Conservation (phyloP, 2,888 invertebrate species). For the Phania funesta region DNA sequence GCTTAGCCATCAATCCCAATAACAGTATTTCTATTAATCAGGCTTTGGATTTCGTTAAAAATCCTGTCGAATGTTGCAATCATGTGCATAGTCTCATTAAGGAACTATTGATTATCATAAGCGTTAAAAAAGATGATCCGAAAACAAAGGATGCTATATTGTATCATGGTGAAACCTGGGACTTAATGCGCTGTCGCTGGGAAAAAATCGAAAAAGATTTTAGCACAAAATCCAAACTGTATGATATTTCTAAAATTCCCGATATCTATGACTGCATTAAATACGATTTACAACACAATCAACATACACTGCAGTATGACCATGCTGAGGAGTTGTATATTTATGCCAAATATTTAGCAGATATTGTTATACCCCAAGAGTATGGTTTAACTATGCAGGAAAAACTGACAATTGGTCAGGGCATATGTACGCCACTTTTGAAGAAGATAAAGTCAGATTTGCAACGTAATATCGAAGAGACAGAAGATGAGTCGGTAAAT, state of each 20-base stretch:
- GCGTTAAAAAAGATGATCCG: constrained; percentile 91
- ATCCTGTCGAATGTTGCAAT: constrained; percentile 96
- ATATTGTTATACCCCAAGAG: constrained; percentile 99
- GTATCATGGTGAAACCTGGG: constrained; percentile 99
- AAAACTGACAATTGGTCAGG: constrained; percentile 97
- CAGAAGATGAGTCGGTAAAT: constrained; percentile 97
- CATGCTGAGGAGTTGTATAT: constrained; percentile 94
- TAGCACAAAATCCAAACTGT: constrained; percentile 93
- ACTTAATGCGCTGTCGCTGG: constrained; percentile 98
- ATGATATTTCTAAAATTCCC: constrained; percentile 99
- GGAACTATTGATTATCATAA: constrained; percentile 91
- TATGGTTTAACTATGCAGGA: constrained; percentile 97
- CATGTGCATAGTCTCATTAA: constrained; percentile 94
- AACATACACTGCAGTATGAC: constrained; percentile 95
- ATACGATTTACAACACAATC: constrained; percentile 98
- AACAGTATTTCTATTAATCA: constrained; percentile 94
- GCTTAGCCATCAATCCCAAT: constrained; percentile 94
- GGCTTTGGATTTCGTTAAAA: constrained; percentile 96
- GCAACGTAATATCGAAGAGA: constrained; percentile 94
- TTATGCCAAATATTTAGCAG: constrained; percentile 97
- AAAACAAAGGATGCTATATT: constrained; percentile 96
- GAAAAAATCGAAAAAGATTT: constrained; percentile 99
- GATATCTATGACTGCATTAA: constrained; percentile 99
- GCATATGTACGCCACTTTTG: constrained; percentile 97
- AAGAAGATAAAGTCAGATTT: constrained; percentile 97